Base-by-base conservation (phyloP, 2,113 vertebrate genomes). In the Aix galericulata region DNA sequence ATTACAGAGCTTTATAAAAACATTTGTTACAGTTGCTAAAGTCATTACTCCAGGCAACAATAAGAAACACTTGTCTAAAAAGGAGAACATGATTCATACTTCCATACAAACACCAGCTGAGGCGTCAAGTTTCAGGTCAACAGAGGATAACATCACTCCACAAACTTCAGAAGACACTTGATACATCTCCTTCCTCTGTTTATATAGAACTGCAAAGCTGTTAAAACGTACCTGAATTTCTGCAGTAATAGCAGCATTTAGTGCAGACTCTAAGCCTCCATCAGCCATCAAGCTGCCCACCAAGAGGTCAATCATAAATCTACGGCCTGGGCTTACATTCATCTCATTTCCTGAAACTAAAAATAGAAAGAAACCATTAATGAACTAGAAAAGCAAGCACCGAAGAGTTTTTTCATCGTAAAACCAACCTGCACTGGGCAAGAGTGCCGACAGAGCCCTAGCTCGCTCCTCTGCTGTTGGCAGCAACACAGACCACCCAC, bases 251-350 rank as follows among this genome's bases (percentile, higher is more conserved):
- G 99, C 99, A 74, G 99, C 99, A 12, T 98, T 98, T 52, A 99
- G 96, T 1, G 99, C 99, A 26, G 99, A 99, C 86, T 99, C 99
- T 62, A 99, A 95, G 16, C 99, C 99, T 72, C 99, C 99, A 44
- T 99, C 99, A 26, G 99, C 99, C 99, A 99, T 99, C 92, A 99
- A 95, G 96, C 99, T 99, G 98, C 99, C 99, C 95, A 99, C 99
- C 96, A 99, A 95, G 29, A 99, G 98, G 95, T 99, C 99, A 64
- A 99, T 99, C 99, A 99, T 99, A 96, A 99, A 99, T 29, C 99
- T 98, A 26, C 99, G 98, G 4, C 99, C 99, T 1, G 99, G 99
- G 89, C 99, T 99, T 84, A 99, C 97, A 21, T 97, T 98, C 97
- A 99, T 99, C 93, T 99, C 99, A 82, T 99, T 99, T 81, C 99